These are phyloP conservation scores for Mustelus asterias DNA, from an alignment of 2,113 vertebrate species.

Conservation along the genomic window DNA sequence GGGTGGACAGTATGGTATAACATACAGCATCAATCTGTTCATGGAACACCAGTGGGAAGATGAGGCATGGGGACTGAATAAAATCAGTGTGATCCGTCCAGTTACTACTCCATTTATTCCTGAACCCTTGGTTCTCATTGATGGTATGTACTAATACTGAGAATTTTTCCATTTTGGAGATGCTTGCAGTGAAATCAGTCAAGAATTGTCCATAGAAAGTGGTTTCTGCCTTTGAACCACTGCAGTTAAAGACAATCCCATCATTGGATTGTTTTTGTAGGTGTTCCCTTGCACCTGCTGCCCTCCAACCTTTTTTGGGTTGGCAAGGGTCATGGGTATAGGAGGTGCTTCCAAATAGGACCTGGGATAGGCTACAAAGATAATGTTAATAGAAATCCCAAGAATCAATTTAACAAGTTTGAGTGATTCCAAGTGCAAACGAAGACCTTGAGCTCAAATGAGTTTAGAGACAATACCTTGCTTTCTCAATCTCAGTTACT, in stretches of 20 bases:
- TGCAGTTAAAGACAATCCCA: too few species aligned
- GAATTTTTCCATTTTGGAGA: too few species aligned
- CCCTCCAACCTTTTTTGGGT: neutral
- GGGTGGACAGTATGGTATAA: conserved; percentile 40
- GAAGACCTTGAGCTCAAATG: too few species aligned
- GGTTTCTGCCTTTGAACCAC: too few species aligned
- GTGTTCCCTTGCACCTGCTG: neutral
- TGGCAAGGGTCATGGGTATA: neutral
- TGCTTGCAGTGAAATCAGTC: too few species aligned
- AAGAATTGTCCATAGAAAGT: too few species aligned
- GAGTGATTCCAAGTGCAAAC: too few species aligned
- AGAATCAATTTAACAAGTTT: too few species aligned
- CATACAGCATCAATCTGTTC: conserved; percentile 48
- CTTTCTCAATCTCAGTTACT: too few species aligned
- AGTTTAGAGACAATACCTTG: too few species aligned
- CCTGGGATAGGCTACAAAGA: neutral
- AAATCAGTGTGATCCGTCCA: conserved; percentile 46
- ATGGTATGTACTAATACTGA: conserved; percentile 48
- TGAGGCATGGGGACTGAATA: conserved; percentile 46
- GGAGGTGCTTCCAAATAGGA: neutral
- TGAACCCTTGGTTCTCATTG: conserved; percentile 42
- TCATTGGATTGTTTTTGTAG: too few species aligned
- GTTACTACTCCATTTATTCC: conserved; percentile 48
- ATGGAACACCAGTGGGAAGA: conserved; percentile 53
- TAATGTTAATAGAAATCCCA: too few species aligned